phyloP scores from a whole-genome alignment of 2,888 invertebrate species.

The Coenonympha glycerion region DNA sequence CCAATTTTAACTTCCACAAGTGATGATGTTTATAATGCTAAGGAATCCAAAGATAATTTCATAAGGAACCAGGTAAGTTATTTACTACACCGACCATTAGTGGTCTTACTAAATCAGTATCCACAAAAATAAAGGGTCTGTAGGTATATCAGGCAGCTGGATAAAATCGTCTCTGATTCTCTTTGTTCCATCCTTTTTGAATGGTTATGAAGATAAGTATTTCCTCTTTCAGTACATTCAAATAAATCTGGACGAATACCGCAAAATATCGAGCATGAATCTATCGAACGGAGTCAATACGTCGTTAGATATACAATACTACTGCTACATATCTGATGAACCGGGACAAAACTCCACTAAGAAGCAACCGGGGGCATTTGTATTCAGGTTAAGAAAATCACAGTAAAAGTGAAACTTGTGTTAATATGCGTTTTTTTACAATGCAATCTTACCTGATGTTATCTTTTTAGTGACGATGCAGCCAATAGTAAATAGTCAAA shows the following conservation, averaged over 20 bases:
- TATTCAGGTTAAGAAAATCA: slow-evolving; percentile 69
- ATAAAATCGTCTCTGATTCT: too few species aligned
- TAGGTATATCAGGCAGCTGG: too few species aligned
- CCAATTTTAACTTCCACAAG: not conserved
- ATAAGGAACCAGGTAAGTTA: slow-evolving; percentile 42
- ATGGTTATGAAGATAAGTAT: too few species aligned
- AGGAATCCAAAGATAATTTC: slow-evolving; percentile 32
- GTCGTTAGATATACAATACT: slow-evolving; percentile 70
- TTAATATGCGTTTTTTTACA: too few species aligned
- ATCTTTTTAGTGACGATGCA: too few species aligned
- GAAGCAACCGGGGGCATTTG: slow-evolving; percentile 90
- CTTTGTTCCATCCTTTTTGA: too few species aligned
- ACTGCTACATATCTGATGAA: slow-evolving; percentile 81
- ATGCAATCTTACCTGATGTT: too few species aligned
- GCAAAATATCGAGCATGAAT: slow-evolving; percentile 58
- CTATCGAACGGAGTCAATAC: slow-evolving; percentile 60
- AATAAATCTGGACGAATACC: slow-evolving; percentile 67
- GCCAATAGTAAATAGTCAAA: too few species aligned
- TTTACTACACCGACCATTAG: too few species aligned
- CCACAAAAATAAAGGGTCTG: too few species aligned
- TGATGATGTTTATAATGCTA: slow-evolving; percentile 2
- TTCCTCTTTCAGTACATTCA: slow-evolving; percentile 49
- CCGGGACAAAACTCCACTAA: slow-evolving; percentile 73
- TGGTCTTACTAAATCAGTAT: too few species aligned
- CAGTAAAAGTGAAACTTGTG: too few species aligned